Base-by-base conservation (phyloP, 2,888 invertebrate species). In the Hartigia nigra region DNA sequence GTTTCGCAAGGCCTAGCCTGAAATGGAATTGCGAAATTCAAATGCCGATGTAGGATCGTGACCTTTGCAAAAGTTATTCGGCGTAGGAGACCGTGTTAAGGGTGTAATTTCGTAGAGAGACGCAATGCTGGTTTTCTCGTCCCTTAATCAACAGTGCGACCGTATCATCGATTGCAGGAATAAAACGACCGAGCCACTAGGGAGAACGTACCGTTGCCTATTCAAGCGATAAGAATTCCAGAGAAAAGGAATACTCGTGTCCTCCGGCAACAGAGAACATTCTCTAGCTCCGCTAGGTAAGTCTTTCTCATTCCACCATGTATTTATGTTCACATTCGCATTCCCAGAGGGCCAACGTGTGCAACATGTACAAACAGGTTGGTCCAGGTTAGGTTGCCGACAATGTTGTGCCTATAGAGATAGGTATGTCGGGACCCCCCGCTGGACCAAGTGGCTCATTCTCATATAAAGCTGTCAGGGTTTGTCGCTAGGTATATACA, bases 401-500 rank as follows among this genome's bases (percentile, higher is more conserved):
- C 55, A 55, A 55, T 55, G 55, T 55, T 55, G 55, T 55, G 55
- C 23, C 55, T 23, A 55, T 55, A 55, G 55, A 55, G 55, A 55
- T 55, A 55, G 55, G 55, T 55, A 55, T 55, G 55, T 55, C 55
- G 55, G 55, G 55, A 55, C 55, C 55, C 55, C 55, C 55, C 14
- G 23, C 55, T 55, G 55, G 55, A 55, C 55, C 55, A 55, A 55
- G 23, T 55, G 55, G 55, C 55, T 55, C 55, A 55, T 23, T 55
- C 55, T 23, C 55, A 55, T 72, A 72, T 72, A 72, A 72, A 72
- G 72, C 72, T 72, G 72, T 72, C 72, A 72, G 32, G 31, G 31
- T 55, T 55, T 55, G 55, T 55, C 23, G 55, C 55, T 55, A 23
- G 55, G 55, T 55, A 23, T 55, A 55, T 23, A 55, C 55, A 55